Percentiles rank a stretch among this genome's conserved stretches.
Evolutionary conservation across 2,113 vertebrate species (phyloP).

Genomic region (Syngnathus floridae): DNA sequence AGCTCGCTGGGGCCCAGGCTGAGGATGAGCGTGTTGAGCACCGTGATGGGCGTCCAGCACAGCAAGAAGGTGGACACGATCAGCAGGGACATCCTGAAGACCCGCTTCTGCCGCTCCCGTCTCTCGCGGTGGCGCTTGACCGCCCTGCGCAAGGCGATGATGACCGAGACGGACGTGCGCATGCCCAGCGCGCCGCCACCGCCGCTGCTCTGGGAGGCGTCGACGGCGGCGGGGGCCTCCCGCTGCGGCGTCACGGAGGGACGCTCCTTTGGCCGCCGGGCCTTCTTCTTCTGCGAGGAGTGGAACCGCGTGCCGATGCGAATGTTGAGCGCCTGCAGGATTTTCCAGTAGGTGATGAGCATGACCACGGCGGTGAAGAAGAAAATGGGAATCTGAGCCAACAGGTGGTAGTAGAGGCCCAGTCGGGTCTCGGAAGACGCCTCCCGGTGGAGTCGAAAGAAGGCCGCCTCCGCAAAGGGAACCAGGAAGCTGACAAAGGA

Average conservation of each 20-base stretch:
- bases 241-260: constrained; percentile 81
- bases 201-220: constrained; percentile 71
- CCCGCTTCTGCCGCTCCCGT: constrained; percentile 91
- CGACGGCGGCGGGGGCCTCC: constrained; percentile 70
- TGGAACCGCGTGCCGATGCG: constrained; percentile 94
- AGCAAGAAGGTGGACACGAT: constrained; percentile 97
- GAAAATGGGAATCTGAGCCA: constrained; percentile 97
- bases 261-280: constrained; percentile 84
- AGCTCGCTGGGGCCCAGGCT: constrained; percentile 88
- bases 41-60: constrained; percentile 97
- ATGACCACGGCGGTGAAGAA: constrained; percentile 94
- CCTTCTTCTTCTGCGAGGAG: constrained; percentile 88
- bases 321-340: constrained; percentile 96
- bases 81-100: constrained; percentile 94
- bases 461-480: constrained; percentile 95
- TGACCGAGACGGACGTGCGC: constrained; percentile 94
- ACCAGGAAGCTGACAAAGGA: constrained; percentile 93
- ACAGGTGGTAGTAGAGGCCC: constrained; percentile 93
- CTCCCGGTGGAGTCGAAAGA: constrained; percentile 86
- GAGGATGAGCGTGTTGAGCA: constrained; percentile 94
- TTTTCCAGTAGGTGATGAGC: constrained; percentile 96
- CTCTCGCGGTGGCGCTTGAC: constrained; percentile 93
- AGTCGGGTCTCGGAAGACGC: constrained; percentile 83
- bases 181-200: constrained; percentile 80
- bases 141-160: constrained; percentile 90